Base-by-base conservation (phyloP, 2,888 invertebrate species). In the Ephialtes manifestator region DNA sequence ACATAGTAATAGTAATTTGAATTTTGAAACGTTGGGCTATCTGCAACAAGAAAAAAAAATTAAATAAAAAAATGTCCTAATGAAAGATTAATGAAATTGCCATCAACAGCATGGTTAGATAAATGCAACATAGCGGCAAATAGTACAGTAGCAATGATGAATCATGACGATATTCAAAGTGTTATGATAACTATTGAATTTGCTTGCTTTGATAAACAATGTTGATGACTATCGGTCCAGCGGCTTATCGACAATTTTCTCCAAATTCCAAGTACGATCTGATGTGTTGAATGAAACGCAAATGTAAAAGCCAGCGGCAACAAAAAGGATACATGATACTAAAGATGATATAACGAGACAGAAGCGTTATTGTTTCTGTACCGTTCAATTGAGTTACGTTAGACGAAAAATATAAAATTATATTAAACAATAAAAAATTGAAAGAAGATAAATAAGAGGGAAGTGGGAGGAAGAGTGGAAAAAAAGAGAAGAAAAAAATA, bases 351-450 rank as follows among this genome's bases (percentile, higher is more conserved):
- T 43, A 39, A 84, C 74, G 81, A 74, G 74, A 84, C 84, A 74
- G 46, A 81, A 81, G 84, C 84, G 53, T 81, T 81, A 43, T 72
- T 46, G 60, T 68, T 63, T 72, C 60, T 46, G 46, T 58, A 83
- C 78, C 67, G 67, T 74, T 85, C 7, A 20, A 77, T 76, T 39
- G 39, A 10, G 39, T 39, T 55, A 74, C 24, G 46, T 65, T 79
- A 75, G 70, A 81, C 67, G 78, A 53, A 87, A 84, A 85, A 81
- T 87, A 81, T 86, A 86, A 85, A 86, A 81, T 55, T 39, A n/a
- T 31, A 35, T 53, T 18, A 18, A 24, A 24, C 24, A 24, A 10
- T 55, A 10, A 10, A 39, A 39, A 39, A 3, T 11, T 39, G 18
- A 4, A 53, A 84, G 85, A 78, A 83, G 77, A 85, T 24, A 53